Evolutionary conservation across 2,113 vertebrate species (phyloP), one percentile per base, ranked within the genome.

Genomic region (Chionis minor): DNA sequence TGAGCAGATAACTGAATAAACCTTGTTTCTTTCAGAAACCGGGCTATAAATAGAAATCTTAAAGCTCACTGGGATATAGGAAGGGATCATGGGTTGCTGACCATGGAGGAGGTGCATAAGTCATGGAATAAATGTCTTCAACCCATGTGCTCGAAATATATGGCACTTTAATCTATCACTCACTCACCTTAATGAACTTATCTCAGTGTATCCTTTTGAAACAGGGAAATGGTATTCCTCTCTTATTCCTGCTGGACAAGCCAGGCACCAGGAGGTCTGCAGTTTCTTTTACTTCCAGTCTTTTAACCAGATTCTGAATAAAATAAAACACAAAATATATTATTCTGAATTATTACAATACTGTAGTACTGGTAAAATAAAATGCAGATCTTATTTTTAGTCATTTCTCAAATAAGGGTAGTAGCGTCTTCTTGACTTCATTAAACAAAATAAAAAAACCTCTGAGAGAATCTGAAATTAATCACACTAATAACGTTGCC

Each of bases 221-320:
- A 75, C 6, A 77, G 66, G 65, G 70, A 91, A 87, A 90, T 92
- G 26, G 7, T 84, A 61, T 86, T 95, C 62, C 52, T 95, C 66
- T 89, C 72, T 65, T 87, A 51, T 91, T 96, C 70, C 49, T 94
- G 56, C 73, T 81, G 44, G 65, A 89, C 81, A 94, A 90, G 23
- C 18, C 62, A 89, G 96, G 91, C 92, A 94, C 94, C 95, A 82
- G 74, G 62, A 90, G 56, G 81, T 94, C 95, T 96, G 66, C 65
- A 54, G 52, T 75, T 80, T 81, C 40, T 81, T 95, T 94, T 73
- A 66, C 59, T 86, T 51, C 11, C 28, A 81, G 75, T 81, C 42
- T 74, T 92, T 90, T 88, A 94, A 86, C 26, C 75, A 88, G 65
- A 90, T 90, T 92, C 82, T 74, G 59, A 93, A 92, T 38, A 91